Base-by-base conservation (phyloP, 2,888 invertebrate genomes). In the Heteropelma amictum region DNA sequence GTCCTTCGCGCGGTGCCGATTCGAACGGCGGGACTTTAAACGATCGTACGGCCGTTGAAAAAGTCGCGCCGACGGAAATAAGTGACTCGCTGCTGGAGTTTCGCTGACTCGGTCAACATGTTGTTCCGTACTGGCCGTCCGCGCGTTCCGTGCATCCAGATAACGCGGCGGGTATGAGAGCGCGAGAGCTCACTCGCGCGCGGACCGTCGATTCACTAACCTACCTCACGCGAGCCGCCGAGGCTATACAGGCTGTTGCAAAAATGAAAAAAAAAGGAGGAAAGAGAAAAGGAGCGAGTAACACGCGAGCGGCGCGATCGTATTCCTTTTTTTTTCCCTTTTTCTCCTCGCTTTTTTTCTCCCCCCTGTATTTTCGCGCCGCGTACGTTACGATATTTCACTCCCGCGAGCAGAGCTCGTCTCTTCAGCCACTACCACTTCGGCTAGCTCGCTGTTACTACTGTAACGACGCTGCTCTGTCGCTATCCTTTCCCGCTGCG, bases 121-220 rank as follows among this genome's bases (percentile, higher is more conserved):
- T 84, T 83, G 83, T 83, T 82, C 81, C 82, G 81, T 82, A 86
- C 86, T 86, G 86, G 81, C 80, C 81, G 83, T 77, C 81, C 77
- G 81, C 81, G 79, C 83, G 84, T 83, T 78, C 81, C 73, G 86
- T 84, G 83, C 84, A 85, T 84, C 80, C 81, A 84, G 86, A 86
- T 86, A 86, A 86, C 85, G 80, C 74, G 65, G 58, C 56, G 54
- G 56, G n/a, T n/a, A n/a, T n/a, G n/a, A n/a, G n/a, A n/a, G n/a
- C n/a, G n/a, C n/a, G 74, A 54, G 54, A 33, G 14, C 38, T 40
- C 64, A 26, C 49, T 42, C 42, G 23, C 42, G 69, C 51, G 70
- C 49, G 67, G 38, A 76, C 82, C 80, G 82, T 79, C 83, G 83
- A 87, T 85, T 86, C 86, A 83, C 86, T 87, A 85, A 86, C 88